A percentile compares a stretch with the other conserved stretches of the same genome.
phyloP scores from a whole-genome alignment of 2,113 vertebrate genomes.

The Motacilla alba region DNA sequence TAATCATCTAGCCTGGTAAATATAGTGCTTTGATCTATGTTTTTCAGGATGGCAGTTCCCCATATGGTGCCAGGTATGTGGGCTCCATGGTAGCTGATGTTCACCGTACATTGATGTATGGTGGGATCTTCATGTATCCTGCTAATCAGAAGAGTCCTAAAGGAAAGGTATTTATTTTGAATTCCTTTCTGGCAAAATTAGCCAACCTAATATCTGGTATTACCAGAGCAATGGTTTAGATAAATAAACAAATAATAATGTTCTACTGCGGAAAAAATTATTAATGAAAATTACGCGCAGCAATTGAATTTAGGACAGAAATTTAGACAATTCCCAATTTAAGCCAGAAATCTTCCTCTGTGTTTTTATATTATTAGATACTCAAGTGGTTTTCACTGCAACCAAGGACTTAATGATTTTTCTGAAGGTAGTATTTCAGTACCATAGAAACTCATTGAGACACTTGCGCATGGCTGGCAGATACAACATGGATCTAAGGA shows the following conservation, averaged over 20 bases:
- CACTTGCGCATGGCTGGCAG: background rate
- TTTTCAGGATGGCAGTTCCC: conserved; percentile 84
- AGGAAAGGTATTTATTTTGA: conserved; percentile 84
- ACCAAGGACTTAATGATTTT: background rate
- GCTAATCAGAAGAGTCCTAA: conserved; percentile 93
- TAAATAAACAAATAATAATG: background rate
- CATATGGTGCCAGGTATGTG: conserved; percentile 90
- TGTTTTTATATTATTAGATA: background rate
- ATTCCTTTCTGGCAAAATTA: conserved; percentile 53
- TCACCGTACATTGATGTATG: conserved; percentile 93
- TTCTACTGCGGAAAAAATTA: background rate
- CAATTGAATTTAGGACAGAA: background rate
- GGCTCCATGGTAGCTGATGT: conserved; percentile 98
- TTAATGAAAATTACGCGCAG: background rate
- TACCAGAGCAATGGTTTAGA: background rate
- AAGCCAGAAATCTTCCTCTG: background rate
- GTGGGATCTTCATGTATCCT: conserved; percentile 97
- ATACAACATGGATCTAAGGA: background rate
- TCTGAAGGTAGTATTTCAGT: background rate
- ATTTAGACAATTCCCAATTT: background rate
- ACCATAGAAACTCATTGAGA: background rate
- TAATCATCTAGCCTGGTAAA: background rate
- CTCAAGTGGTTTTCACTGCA: background rate
- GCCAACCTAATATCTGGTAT: background rate
- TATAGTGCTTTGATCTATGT: background rate